Percentiles rank a stretch among this genome's conserved stretches.
These are phyloP conservation scores for Cheirogaleus medius DNA, from an alignment of 2,113 vertebrate species.

Conservation along the genomic window DNA sequence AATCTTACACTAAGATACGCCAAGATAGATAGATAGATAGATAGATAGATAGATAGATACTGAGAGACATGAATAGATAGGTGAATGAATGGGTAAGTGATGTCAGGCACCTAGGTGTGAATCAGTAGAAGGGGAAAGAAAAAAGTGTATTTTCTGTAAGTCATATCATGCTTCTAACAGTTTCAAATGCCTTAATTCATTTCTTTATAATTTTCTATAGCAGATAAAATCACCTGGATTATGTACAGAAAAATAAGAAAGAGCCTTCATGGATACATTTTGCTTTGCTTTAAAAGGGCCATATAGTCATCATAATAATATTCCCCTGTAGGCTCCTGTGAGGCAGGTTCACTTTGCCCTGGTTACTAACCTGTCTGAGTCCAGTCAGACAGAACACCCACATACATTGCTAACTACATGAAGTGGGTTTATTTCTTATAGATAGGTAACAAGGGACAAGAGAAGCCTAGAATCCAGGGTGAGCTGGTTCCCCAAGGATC, in stretches of 20 bases:
- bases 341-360: neutral
- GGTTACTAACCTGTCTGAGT: neutral
- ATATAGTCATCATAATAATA: neutral
- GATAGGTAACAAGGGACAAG: neutral
- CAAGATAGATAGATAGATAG: neutral
- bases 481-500: neutral
- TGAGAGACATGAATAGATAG: neutral
- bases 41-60: neutral
- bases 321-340: neutral
- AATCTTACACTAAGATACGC: neutral
- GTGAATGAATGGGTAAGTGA: neutral
- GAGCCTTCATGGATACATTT: neutral
- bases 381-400: neutral
- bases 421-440: neutral
- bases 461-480: neutral
- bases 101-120: neutral
- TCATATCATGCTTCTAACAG: neutral
- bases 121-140: neutral
- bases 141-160: neutral
- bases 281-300: neutral
- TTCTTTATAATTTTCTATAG: neutral
- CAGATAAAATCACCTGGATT: neutral
- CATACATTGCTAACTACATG: neutral
- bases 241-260: neutral
- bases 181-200: neutral